Evolutionary conservation across 2,888 invertebrate species (phyloP).

Genomic region (Stictocephala bisonia): DNA sequence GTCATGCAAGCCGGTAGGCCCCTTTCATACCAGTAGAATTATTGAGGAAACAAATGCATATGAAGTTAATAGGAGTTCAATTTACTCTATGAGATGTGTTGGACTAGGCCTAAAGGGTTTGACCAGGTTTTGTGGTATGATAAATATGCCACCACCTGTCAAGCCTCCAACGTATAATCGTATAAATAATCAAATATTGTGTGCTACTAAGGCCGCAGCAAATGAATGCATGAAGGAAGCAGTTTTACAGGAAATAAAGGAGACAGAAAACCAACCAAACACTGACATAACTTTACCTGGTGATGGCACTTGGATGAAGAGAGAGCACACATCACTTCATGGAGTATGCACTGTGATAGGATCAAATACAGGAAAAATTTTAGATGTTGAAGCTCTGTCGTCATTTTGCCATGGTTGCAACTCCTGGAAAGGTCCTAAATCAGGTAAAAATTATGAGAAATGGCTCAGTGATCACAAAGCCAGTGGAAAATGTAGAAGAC

Average conservation of each 20-base stretch:
- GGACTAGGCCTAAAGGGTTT: constrained; percentile 9
- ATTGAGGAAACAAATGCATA: background rate
- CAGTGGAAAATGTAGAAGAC: background rate
- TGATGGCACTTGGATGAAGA: constrained; percentile 3
- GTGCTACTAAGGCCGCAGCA: background rate
- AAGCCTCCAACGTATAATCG: background rate
- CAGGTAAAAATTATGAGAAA: background rate
- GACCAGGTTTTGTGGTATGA: constrained; percentile 3
- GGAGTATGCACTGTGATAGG: background rate
- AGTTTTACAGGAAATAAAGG: background rate
- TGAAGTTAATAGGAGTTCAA: constrained; percentile 18
- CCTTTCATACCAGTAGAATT: background rate
- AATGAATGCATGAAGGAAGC: background rate
- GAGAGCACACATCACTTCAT: constrained; percentile 10
- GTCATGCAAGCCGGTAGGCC: background rate
- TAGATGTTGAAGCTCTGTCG: background rate
- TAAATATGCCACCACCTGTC: constrained; percentile 14
- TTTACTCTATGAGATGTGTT: background rate
- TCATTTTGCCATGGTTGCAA: constrained; percentile 25
- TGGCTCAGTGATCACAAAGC: background rate
- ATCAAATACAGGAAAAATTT: constrained; percentile 6
- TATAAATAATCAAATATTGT: background rate
- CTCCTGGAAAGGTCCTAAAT: constrained; percentile 5
- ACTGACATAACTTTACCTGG: constrained; percentile 9
- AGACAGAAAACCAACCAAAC: background rate